Conservation (phyloP, 1,140 invertebrate species). For the Philaenus spumarius region DNA sequence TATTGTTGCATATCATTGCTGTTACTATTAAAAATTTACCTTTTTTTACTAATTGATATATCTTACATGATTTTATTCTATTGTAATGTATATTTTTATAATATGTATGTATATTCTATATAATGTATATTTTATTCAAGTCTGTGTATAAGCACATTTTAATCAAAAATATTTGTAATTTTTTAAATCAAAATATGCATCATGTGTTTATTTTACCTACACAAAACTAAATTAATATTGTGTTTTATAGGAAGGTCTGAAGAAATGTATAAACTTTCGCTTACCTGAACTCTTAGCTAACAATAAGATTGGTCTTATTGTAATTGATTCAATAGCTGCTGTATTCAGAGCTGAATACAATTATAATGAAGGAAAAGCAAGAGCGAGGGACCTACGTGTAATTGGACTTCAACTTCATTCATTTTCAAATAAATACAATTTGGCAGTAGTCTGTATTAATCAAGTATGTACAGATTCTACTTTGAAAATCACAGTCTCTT, state of each 20-base stretch:
- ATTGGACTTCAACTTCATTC: conserved; percentile 50
- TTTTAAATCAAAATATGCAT: too few relatives aligned
- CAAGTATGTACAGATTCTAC: conserved; percentile 48
- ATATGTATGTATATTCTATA: too few relatives aligned
- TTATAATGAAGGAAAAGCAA: conserved; percentile 32
- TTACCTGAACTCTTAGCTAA: conserved; percentile 40
- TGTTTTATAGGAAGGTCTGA: conserved; percentile 47
- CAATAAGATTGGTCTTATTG: conserved; percentile 48
- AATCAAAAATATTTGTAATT: too few relatives aligned
- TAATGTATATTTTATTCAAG: too few relatives aligned
- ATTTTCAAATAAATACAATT: conserved; percentile 46
- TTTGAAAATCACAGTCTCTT: too few relatives aligned
- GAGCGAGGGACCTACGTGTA: conserved; percentile 51
- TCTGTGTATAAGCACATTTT: too few relatives aligned
- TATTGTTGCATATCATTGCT: too few relatives aligned
- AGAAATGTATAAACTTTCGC: conserved; percentile 47
- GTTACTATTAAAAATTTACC: too few relatives aligned
- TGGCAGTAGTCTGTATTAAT: conserved; percentile 62
- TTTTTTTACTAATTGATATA: too few relatives aligned
- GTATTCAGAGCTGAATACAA: conserved; percentile 58
- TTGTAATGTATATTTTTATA: too few relatives aligned
- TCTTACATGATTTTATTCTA: too few relatives aligned
- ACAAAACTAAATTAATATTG: neutral
- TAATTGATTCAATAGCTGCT: conserved; percentile 71
- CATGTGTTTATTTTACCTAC: too few relatives aligned